Evolutionary conservation across 1,140 invertebrate species (phyloP).

Genomic region (Drosophila biarmipes): DNA sequence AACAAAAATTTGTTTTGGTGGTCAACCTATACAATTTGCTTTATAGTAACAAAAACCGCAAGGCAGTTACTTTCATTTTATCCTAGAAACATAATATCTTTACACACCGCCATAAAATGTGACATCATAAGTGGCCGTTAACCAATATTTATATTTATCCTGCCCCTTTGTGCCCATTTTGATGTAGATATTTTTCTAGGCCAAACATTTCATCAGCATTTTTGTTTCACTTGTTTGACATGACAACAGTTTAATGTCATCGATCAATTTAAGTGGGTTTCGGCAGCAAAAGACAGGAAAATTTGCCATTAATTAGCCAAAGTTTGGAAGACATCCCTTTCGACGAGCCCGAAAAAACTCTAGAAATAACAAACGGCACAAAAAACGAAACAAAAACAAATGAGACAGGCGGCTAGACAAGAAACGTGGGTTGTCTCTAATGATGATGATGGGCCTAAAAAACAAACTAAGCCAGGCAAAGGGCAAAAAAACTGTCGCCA

Average conservation of each 20-base stretch:
- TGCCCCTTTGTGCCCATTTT: not conserved
- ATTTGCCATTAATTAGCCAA: slow-evolving; percentile 77
- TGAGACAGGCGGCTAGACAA: slow-evolving; percentile 38
- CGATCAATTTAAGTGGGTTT: slow-evolving; percentile 62
- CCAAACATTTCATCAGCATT: slow-evolving; percentile 30
- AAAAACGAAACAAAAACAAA: slow-evolving; percentile 32
- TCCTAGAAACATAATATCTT: not conserved
- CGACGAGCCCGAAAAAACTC: slow-evolving; percentile 18
- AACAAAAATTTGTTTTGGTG: too few relatives aligned
- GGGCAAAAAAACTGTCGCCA: slow-evolving; percentile 61
- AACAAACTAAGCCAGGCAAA: slow-evolving; percentile 41
- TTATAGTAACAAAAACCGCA: not conserved
- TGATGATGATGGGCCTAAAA: slow-evolving; percentile 54
- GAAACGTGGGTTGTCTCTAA: slow-evolving; percentile 61
- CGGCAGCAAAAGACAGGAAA: slow-evolving; percentile 38
- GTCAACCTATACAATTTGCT: too few relatives aligned
- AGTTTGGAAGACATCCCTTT: slow-evolving; percentile 48
- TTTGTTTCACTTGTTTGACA: slow-evolving; percentile 44
- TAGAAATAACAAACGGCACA: slow-evolving; percentile 38
- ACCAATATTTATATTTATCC: slow-evolving; percentile 8
- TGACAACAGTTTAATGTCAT: slow-evolving; percentile 66
- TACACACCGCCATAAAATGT: not conserved
- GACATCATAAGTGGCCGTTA: slow-evolving; percentile 4
- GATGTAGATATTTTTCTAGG: slow-evolving; percentile 14
- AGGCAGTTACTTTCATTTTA: not conserved